Evolutionary conservation across 2,888 invertebrate species (phyloP).

Genomic region (Agrotis puta): DNA sequence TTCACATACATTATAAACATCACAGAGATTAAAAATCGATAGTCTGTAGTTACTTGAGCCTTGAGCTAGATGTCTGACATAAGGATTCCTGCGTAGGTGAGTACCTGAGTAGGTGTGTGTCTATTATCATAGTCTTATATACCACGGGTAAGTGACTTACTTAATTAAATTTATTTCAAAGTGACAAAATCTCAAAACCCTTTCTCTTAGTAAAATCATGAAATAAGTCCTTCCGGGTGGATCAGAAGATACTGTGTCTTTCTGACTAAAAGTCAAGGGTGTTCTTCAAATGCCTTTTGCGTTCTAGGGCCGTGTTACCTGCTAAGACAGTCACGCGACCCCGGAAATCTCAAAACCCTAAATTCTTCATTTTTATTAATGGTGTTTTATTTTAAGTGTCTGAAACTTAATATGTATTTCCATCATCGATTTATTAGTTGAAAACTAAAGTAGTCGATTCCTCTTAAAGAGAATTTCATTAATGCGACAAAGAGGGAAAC

Average conservation of each 20-base stretch:
- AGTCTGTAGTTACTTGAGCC: slow-evolving; percentile 8
- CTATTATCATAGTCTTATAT: slow-evolving; percentile 4
- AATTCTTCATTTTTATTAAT: no score
- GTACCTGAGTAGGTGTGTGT: background rate
- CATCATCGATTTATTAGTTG: background rate
- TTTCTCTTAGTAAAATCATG: no score
- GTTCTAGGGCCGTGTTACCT: no score
- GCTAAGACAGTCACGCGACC: no score
- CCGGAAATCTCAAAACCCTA: no score
- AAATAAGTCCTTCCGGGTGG: no score
- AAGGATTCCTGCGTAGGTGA: slow-evolving; percentile 30
- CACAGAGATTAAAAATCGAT: slow-evolving; percentile 27
- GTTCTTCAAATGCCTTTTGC: no score
- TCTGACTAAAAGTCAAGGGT: no score
- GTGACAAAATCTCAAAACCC: background rate
- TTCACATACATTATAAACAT: background rate
- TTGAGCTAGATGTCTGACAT: slow-evolving; percentile 37
- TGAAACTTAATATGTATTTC: background rate
- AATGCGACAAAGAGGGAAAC: slow-evolving; percentile 73
- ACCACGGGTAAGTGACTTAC: background rate
- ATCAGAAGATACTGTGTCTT: no score
- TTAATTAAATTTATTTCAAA: background rate
- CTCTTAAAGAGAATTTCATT: slow-evolving; percentile 74
- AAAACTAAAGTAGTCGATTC: slow-evolving; percentile 61
- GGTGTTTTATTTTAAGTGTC: background rate